phyloP scores from a whole-genome alignment of 2,888 invertebrate genomes.

The Drosophila antonietae region DNA sequence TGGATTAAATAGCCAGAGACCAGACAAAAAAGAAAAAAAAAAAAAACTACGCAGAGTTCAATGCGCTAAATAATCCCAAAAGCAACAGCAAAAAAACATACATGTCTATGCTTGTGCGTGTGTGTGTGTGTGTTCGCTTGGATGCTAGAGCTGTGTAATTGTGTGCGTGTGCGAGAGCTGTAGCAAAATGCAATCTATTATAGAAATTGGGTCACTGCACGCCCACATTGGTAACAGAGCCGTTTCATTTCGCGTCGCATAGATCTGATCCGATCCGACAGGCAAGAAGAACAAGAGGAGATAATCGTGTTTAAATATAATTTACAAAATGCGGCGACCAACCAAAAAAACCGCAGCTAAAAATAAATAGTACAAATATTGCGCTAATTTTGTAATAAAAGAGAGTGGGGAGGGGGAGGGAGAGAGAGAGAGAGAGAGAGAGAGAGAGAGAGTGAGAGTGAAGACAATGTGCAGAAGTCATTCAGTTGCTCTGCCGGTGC shows the following conservation, averaged over 20 bases:
- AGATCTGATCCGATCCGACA: conserved; percentile 12
- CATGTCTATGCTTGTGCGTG: conserved; percentile 1
- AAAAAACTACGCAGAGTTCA: conserved; percentile 53
- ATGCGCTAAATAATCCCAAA: conserved; percentile 64
- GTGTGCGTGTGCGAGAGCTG: conserved; percentile 34
- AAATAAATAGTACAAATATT: conserved; percentile 62
- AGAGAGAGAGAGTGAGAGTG: background rate
- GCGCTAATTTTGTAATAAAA: conserved; percentile 56
- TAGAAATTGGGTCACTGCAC: conserved; percentile 76
- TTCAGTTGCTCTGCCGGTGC: conserved; percentile 2
- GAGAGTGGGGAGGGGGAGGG: conserved; percentile 1
- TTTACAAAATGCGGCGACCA: conserved; percentile 58
- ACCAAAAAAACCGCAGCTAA: conserved; percentile 59
- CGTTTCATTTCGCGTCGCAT: conserved; percentile 8
- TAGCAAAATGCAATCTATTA: conserved; percentile 75
- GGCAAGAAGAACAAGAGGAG: conserved; percentile 22
- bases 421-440: no score
- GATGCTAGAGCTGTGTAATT: conserved; percentile 7
- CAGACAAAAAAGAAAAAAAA: no score
- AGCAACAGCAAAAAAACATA: conserved; percentile 19
- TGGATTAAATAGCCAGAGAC: conserved; percentile 36
- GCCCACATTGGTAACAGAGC: conserved; percentile 71
- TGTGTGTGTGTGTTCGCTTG: conserved; percentile 11
- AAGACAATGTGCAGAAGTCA: conserved; percentile 21
- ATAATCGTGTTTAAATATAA: conserved; percentile 69